Evolutionary conservation across 1,140 invertebrate genomes (phyloP).

Genomic region (Drosophila pseudoananassae): DNA sequence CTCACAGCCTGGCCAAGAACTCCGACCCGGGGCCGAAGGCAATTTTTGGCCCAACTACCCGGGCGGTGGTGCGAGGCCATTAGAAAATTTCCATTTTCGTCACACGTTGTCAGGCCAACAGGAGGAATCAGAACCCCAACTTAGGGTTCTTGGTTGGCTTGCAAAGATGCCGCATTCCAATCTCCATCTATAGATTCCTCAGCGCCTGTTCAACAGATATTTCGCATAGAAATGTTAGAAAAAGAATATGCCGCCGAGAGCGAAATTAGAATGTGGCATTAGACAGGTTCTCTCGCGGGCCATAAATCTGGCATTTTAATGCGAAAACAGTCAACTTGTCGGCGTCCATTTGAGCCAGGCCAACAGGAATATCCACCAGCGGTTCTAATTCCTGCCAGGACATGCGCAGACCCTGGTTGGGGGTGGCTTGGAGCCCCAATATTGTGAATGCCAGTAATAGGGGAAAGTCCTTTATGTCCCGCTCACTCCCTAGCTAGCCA

Average conservation of each 20-base stretch:
- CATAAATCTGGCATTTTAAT: constrained; percentile 83
- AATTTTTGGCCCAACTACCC: constrained; percentile 28
- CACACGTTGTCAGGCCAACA: constrained; percentile 79
- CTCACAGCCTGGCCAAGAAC: constrained; percentile 59
- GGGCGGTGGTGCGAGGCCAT: constrained; percentile 36
- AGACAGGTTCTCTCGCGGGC: constrained; percentile 46
- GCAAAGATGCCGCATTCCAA: constrained; percentile 61
- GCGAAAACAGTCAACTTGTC: constrained; percentile 83
- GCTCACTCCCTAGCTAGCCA: constrained; percentile 1
- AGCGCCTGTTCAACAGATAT: constrained; percentile 77
- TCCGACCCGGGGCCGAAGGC: constrained; percentile 18
- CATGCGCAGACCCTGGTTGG: constrained; percentile 56
- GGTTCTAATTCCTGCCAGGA: constrained; percentile 27
- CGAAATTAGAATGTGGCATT: constrained; percentile 63
- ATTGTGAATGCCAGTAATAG: constrained; percentile 39
- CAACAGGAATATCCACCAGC: constrained; percentile 24
- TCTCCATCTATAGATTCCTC: constrained; percentile 51
- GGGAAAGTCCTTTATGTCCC: constrained; percentile 12
- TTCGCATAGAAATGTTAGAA: constrained; percentile 82
- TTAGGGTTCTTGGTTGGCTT: constrained; percentile 5
- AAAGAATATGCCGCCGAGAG: constrained; percentile 49
- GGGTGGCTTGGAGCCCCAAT: not conserved
- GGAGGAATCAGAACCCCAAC: constrained; percentile 15
- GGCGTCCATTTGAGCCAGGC: constrained; percentile 76
- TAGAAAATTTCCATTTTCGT: constrained; percentile 84